Conservation (phyloP, 2,113 vertebrate species). For the Apistogramma diplotaenia region DNA sequence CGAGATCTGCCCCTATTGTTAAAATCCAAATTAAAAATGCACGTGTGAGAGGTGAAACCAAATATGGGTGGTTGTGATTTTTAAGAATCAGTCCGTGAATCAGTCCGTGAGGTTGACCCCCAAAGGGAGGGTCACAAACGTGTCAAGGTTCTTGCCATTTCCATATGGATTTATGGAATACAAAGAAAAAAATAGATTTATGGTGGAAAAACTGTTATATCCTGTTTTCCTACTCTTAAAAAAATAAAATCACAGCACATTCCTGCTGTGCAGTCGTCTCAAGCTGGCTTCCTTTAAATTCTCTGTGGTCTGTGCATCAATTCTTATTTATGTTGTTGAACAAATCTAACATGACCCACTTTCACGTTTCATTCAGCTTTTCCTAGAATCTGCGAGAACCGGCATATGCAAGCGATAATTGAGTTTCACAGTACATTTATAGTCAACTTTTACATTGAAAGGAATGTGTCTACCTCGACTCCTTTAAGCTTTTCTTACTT, state of each 20-base stretch:
- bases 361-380: slow-evolving; percentile 20
- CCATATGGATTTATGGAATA: neutral
- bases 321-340: slow-evolving; percentile 35
- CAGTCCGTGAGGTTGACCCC: neutral
- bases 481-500: neutral
- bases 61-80: neutral
- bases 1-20: neutral
- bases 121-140: too few species aligned
- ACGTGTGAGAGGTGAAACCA: neutral
- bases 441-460: neutral
- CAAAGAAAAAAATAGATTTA: neutral
- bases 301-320: slow-evolving; percentile 13
- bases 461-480: neutral
- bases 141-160: neutral
- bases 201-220: neutral
- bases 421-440: neutral
- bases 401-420: slow-evolving; percentile 19
- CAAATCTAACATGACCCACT: slow-evolving; percentile 55
- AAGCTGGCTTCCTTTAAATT: slow-evolving; percentile 11
- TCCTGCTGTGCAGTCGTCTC: neutral
- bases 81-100: neutral
- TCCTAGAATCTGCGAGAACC: neutral
- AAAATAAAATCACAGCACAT: neutral
- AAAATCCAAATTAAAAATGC: neutral
- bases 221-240: neutral